Percentiles rank a stretch among this genome's conserved stretches.
These are phyloP conservation scores for Cyphomyrus discorhynchus DNA, from an alignment of 2,113 vertebrate species.

Conservation along the genomic window DNA sequence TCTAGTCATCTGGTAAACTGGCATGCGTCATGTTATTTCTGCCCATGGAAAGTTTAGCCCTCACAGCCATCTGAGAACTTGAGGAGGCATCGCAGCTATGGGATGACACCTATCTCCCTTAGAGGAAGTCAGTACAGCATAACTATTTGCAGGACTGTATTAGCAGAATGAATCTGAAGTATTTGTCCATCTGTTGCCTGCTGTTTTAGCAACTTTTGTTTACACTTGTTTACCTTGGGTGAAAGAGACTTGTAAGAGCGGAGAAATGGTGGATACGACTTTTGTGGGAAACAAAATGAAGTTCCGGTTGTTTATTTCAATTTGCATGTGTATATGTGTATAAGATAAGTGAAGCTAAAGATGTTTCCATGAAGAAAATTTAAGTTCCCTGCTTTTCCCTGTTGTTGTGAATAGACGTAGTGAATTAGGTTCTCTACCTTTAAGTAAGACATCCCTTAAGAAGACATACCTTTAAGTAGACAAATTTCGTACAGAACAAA, in stretches of 20 bases:
- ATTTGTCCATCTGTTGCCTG: background rate
- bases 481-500: background rate
- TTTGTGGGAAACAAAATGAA: background rate
- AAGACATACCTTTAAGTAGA: background rate
- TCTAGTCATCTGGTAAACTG: background rate
- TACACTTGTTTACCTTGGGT: background rate
- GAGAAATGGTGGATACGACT: background rate
- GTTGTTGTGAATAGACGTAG: background rate
- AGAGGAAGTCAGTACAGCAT: background rate
- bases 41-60: background rate
- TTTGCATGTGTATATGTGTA: background rate
- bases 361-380: background rate
- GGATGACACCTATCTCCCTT: background rate
- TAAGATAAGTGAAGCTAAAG: background rate
- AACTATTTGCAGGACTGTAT: background rate
- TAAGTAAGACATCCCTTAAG: background rate
- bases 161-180: background rate
- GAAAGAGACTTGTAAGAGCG: background rate
- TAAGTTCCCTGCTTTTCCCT: background rate
- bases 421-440: background rate
- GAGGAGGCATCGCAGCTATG: background rate
- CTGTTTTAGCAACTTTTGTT: background rate
- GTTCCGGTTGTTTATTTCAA: background rate
- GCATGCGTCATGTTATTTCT: background rate
- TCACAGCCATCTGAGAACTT: background rate